phyloP scores from a whole-genome alignment of 2,113 vertebrate species.

The Euleptes europaea region DNA sequence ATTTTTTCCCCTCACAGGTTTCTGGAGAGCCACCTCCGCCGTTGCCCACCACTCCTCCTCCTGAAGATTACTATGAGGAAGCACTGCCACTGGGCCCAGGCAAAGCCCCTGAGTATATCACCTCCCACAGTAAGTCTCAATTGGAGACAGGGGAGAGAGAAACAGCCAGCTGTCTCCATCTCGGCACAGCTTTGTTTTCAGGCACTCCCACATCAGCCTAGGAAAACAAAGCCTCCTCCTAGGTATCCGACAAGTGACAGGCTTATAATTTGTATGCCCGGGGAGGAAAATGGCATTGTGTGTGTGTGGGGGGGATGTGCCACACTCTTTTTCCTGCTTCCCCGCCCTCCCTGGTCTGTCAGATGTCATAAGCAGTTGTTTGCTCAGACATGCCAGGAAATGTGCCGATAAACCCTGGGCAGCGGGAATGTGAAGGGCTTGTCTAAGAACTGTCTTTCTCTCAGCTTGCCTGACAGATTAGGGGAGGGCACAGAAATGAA shows the following conservation, averaged over 20 bases:
- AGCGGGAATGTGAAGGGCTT: neutral
- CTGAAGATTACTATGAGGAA: conserved; percentile 98
- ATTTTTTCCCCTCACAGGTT: conserved; percentile 65
- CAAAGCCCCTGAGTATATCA: conserved; percentile 91
- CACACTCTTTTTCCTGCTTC: rapidly evolving
- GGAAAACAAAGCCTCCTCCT: neutral
- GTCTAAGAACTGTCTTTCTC: rapidly evolving
- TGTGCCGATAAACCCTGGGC: neutral
- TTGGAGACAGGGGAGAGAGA: rapidly evolving
- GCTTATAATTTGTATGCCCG: rapidly evolving
- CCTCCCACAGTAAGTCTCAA: conserved; percentile 84
- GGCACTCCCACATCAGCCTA: neutral
- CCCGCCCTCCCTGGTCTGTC: neutral
- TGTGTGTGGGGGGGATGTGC: neutral
- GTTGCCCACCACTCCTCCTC: conserved; percentile 87
- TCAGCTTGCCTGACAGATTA: neutral
- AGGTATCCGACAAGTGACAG: neutral
- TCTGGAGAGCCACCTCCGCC: conserved; percentile 86
- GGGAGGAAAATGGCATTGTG: neutral
- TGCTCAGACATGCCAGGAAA: neutral
- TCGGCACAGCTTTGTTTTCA: neutral
- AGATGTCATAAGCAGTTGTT: neutral
- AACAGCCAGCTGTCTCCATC: neutral
- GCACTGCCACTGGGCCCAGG: conserved; percentile 92
- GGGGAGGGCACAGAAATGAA: neutral